Evolutionary conservation across 2,113 vertebrate genomes (phyloP).

Genomic region (Tympanuchus pallidicinctus): DNA sequence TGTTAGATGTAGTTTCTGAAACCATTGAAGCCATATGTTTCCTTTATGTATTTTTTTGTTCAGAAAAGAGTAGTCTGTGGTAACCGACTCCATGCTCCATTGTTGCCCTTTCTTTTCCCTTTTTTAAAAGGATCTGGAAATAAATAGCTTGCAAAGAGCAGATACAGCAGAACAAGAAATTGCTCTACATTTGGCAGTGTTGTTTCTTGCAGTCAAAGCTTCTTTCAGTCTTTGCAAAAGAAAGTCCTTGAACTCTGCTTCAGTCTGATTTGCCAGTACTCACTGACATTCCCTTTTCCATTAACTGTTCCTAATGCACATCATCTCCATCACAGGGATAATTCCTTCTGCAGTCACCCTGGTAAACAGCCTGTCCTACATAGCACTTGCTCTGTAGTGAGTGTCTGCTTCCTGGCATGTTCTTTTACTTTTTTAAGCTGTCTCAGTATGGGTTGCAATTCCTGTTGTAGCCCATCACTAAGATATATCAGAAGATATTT

Average conservation of each 20-base stretch:
- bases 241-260: slow-evolving; percentile 7
- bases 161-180: not conserved
- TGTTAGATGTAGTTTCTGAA: not conserved
- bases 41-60: not conserved
- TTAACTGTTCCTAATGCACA: not conserved
- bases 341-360: not conserved
- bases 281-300: not conserved
- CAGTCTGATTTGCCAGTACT: not conserved
- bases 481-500: not conserved
- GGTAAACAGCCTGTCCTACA: not conserved
- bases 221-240: not conserved
- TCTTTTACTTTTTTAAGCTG: not conserved
- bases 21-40: not conserved
- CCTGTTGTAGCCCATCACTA: not conserved
- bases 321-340: not conserved
- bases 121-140: slow-evolving; percentile 1
- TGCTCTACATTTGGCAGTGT: not conserved
- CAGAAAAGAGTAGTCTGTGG: not conserved
- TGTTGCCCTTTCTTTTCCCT: not conserved
- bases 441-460: not conserved
- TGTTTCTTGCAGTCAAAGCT: not conserved
- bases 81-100: not conserved
- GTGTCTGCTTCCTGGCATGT: not conserved
- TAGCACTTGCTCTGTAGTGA: not conserved
- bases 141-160: not conserved